Conservation (phyloP, 2,888 invertebrate species). For the Volucella zonaria region DNA sequence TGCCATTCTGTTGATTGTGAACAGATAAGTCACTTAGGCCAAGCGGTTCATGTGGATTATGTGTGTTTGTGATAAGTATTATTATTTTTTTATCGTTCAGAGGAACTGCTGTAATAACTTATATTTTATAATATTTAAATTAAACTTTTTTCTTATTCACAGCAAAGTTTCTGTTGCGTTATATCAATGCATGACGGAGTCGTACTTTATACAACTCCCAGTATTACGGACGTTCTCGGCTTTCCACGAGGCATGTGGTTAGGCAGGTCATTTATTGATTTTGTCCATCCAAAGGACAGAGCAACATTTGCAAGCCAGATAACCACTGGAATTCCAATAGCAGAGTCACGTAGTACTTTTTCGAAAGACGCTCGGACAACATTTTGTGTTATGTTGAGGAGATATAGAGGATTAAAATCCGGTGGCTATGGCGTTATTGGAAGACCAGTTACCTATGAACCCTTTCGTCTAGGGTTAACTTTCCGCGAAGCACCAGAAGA, state of each 20-base stretch:
- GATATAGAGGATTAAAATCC: constrained; percentile 85
- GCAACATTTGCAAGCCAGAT: constrained; percentile 91
- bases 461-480: constrained; percentile 88
- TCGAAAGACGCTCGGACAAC: constrained; percentile 83
- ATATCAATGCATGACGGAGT: constrained; percentile 93
- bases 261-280: constrained; percentile 93
- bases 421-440: constrained; percentile 86
- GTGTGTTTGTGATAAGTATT: too few relatives aligned
- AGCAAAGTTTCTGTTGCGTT: constrained; percentile 91
- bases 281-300: constrained; percentile 90
- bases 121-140: too few relatives aligned
- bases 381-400: constrained; percentile 87
- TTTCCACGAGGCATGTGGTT: constrained; percentile 93
- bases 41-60: too few relatives aligned
- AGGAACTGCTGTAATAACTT: too few relatives aligned
- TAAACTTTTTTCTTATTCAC: constrained; percentile 11
- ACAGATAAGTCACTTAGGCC: too few relatives aligned
- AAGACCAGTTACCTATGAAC: constrained; percentile 85
- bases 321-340: constrained; percentile 86
- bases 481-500: constrained; percentile 86
- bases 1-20: too few relatives aligned
- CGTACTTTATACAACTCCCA: constrained; percentile 89
- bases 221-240: constrained; percentile 87
- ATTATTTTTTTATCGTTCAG: too few relatives aligned
- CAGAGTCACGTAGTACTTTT: constrained; percentile 82